phyloP scores from a whole-genome alignment of 1,140 invertebrate genomes.

The Ridgeia piscesae region DNA sequence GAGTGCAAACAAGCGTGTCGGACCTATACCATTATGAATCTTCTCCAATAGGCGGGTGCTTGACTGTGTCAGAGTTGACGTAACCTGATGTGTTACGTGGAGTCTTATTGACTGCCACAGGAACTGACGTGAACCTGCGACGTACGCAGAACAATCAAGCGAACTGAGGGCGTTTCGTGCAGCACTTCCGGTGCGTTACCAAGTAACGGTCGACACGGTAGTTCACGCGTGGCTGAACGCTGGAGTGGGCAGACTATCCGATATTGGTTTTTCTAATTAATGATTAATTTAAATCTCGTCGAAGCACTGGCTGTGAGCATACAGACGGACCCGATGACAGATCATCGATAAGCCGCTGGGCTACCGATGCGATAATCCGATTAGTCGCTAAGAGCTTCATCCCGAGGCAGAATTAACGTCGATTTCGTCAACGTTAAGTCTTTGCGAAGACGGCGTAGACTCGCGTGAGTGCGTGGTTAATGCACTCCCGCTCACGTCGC shows the following conservation, averaged over 20 bases:
- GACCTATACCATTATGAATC: background rate
- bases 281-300: constrained; percentile 6
- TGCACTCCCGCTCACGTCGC: background rate
- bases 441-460: background rate
- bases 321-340: background rate
- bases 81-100: background rate
- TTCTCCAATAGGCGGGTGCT: background rate
- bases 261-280: constrained; percentile 7
- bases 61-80: background rate
- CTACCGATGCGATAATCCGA: background rate
- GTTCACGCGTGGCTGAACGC: background rate
- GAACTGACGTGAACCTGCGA: background rate
- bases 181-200: background rate
- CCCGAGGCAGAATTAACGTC: background rate
- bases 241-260: background rate
- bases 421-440: background rate
- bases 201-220: background rate
- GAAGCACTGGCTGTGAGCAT: background rate
- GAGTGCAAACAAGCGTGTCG: background rate
- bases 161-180: background rate
- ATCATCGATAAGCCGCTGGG: background rate
- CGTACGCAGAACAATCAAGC: background rate
- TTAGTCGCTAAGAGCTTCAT: background rate
- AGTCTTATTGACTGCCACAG: background rate
- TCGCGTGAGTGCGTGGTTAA: background rate